phyloP scores from a whole-genome alignment of 64 coral and sea anemone species.

The Actinia tenebrosa region DNA sequence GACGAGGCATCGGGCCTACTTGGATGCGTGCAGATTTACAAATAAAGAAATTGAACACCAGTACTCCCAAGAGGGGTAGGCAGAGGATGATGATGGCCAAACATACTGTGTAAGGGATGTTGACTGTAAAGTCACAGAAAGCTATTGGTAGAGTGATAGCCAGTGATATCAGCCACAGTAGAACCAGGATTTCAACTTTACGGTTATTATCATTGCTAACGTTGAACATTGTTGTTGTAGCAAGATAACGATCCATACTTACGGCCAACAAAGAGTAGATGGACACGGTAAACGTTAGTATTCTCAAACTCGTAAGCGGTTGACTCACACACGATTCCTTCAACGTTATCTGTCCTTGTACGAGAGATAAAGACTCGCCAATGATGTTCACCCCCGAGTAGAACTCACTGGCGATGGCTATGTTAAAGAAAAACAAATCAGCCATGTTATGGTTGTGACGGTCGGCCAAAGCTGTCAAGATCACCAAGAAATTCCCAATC shows the following conservation, averaged over 20 bases:
- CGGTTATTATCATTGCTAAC: not conserved
- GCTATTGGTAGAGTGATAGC: not conserved
- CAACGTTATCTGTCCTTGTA: not conserved
- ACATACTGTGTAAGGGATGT: not conserved
- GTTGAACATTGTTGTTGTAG: not conserved
- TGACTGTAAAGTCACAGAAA: not conserved
- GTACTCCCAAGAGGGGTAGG: not conserved
- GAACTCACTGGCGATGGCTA: not conserved
- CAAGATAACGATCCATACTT: not conserved
- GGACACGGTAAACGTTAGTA: not conserved
- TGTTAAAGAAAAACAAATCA: not conserved
- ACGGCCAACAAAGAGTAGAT: not conserved
- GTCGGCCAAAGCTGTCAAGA: not conserved
- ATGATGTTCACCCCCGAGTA: not conserved
- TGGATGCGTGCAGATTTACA: not conserved
- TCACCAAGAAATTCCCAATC: not conserved
- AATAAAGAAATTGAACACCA: not conserved
- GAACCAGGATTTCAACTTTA: not conserved
- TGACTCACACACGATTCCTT: not conserved
- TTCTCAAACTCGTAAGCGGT: not conserved
- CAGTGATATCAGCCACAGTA: not conserved
- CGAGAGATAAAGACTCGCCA: not conserved
- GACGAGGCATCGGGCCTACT: not conserved
- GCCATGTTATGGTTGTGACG: not conserved
- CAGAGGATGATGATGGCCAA: not conserved